Evolutionary conservation across 2,888 invertebrate species (phyloP), one percentile per base, ranked within the genome.

Genomic region (Dynastes maya): DNA sequence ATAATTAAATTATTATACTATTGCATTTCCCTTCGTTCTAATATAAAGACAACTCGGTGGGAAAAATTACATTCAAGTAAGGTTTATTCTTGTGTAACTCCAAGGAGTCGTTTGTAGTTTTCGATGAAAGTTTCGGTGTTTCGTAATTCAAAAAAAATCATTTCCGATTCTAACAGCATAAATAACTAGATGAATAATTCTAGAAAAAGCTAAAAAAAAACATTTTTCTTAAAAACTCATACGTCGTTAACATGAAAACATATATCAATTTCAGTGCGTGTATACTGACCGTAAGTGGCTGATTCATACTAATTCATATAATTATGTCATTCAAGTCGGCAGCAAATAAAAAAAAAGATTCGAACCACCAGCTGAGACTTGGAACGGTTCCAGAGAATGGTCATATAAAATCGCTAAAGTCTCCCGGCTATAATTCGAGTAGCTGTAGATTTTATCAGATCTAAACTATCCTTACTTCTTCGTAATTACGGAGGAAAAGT

Each of bases 321-420:
- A 74, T 49, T 61, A 71, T 27, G 58, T 27, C 45, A 61, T 45
- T 74, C 72, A 61, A 45, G 63, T 22, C 58, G 45, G 22, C 45
- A 29, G 58, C 27, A 61, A 40, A 63, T 27, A 61, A 72, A 72
- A 63, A 16, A 40, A 61, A 72, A 55, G 37, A 55, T 27, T 55
- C n/a, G 27, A 61, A 27, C 45, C 45, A 74, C 61, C 13, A 37
- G 37, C 71, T 71, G 71, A 37, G n/a, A 37, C 40, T 71, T 71
- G 71, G 71, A 27, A 74, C 27, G 45, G 61, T 74, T 61, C 72
- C 72, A 74, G 13, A 61, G 45, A 45, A 32, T 63, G 45, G 27
- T 61, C 63, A 45, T 45, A 58, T 49, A 61, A 61, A 74, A 61
- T 74, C 61, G 27, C 45, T 45, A 37, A 37, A 49, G 40, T 49